Percentiles rank a stretch among this genome's conserved stretches.
phyloP scores from a whole-genome alignment of 2,113 vertebrate species.

The Spizaetus ornatus region DNA sequence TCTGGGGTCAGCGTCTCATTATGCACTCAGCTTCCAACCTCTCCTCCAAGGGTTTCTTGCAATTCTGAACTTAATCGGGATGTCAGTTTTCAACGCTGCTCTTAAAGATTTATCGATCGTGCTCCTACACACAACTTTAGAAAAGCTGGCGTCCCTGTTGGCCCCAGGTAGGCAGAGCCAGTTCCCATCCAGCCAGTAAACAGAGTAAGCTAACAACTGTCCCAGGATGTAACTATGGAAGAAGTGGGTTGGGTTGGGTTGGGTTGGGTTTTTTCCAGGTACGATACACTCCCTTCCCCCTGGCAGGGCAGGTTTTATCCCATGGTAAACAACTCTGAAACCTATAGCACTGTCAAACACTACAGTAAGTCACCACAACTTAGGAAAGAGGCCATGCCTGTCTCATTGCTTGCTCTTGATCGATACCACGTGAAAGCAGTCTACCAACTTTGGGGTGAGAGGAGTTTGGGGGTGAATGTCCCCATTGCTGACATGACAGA shows the following conservation, averaged over 20 bases:
- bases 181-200: not conserved
- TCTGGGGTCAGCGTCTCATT: not conserved
- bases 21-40: not conserved
- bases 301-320: slow-evolving; percentile 17
- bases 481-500: accelerated
- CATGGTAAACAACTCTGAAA: not conserved
- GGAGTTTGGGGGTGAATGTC: not conserved
- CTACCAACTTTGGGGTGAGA: accelerated
- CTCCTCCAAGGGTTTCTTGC: not conserved
- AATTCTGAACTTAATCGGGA: not conserved
- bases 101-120: not conserved
- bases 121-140: not conserved
- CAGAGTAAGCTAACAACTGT: not conserved
- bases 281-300: slow-evolving; percentile 15
- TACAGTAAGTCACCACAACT: not conserved
- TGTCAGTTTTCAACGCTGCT: not conserved
- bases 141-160: not conserved
- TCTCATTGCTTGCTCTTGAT: not conserved
- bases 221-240: not conserved
- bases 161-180: not conserved
- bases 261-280: not conserved
- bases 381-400: not conserved
- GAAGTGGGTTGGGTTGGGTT: not conserved
- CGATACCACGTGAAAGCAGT: not conserved
- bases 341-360: not conserved